phyloP scores from a whole-genome alignment of 2,113 vertebrate genomes.

The Poicephalus gulielmi region DNA sequence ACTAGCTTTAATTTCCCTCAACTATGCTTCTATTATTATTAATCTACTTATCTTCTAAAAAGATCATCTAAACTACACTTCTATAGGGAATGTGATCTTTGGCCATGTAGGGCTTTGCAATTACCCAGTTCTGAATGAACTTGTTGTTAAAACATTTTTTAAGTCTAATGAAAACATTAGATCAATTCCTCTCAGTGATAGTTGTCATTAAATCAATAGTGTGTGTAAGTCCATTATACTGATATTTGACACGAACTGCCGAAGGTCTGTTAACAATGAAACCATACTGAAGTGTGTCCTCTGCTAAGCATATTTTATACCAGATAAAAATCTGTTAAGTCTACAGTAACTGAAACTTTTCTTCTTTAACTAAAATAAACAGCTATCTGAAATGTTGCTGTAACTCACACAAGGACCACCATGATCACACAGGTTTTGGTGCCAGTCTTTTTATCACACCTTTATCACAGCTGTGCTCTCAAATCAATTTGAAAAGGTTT shows the following conservation, averaged over 20 bases:
- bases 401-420: constrained; percentile 10
- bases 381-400: not conserved
- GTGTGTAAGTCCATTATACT: constrained; percentile 28
- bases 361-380: constrained; percentile 43
- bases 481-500: not conserved
- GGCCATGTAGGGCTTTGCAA: not conserved
- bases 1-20: constrained; percentile 27
- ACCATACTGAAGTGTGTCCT: constrained; percentile 24
- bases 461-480: constrained; percentile 25
- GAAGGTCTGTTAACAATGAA: constrained; percentile 40
- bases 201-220: constrained; percentile 78
- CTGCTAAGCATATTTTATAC: not conserved
- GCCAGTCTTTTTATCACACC: constrained; percentile 33
- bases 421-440: constrained; percentile 26
- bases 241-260: constrained; percentile 32
- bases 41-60: constrained; percentile 33
- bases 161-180: constrained; percentile 75
- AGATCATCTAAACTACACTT: constrained; percentile 46
- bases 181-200: constrained; percentile 54
- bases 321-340: constrained; percentile 54
- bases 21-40: constrained; percentile 38
- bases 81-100: constrained; percentile 17
- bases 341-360: constrained; percentile 33
- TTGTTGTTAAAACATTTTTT: constrained; percentile 75
- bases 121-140: constrained; percentile 67